Evolutionary conservation across 2,888 invertebrate genomes (phyloP).

Genomic region (Itoplectis maculator): DNA sequence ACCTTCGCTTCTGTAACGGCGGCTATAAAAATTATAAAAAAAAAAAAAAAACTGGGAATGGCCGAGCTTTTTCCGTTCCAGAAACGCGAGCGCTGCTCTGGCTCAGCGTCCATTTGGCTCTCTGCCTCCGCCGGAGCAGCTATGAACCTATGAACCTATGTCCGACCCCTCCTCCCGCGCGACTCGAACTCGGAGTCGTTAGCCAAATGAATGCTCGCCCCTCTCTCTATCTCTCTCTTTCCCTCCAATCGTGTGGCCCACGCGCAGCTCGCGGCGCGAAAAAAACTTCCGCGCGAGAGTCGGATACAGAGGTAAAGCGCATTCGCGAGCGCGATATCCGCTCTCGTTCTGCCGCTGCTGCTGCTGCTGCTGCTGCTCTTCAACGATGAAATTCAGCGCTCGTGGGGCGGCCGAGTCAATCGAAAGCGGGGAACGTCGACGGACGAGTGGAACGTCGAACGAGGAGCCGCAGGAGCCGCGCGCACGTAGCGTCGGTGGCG

Average conservation of each 20-base stretch:
- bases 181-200: constrained; percentile 62
- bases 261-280: constrained; percentile 34
- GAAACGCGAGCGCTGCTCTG: too few relatives aligned
- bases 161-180: constrained; percentile 22
- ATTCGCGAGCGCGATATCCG: constrained; percentile 35
- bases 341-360: too few relatives aligned
- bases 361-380: too few relatives aligned
- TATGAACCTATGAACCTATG: constrained; percentile 18
- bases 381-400: not conserved
- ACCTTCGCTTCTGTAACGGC: too few relatives aligned
- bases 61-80: too few relatives aligned
- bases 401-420: constrained; percentile 52
- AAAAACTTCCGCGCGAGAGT: constrained; percentile 26
- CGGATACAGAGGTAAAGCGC: constrained; percentile 31
- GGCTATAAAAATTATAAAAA: too few relatives aligned
- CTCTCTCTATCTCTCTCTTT: too few relatives aligned
- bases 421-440: constrained; percentile 56
- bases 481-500: constrained; percentile 42
- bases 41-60: too few relatives aligned
- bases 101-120: constrained; percentile 18
- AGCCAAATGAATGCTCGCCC: constrained; percentile 60
- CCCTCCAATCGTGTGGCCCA: too few relatives aligned
- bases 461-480: constrained; percentile 18
- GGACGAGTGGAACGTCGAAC: constrained; percentile 46
- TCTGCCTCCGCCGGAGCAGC: constrained; percentile 26